Base-by-base conservation (phyloP, 2,888 invertebrate species). In the Phengaris alcon region DNA sequence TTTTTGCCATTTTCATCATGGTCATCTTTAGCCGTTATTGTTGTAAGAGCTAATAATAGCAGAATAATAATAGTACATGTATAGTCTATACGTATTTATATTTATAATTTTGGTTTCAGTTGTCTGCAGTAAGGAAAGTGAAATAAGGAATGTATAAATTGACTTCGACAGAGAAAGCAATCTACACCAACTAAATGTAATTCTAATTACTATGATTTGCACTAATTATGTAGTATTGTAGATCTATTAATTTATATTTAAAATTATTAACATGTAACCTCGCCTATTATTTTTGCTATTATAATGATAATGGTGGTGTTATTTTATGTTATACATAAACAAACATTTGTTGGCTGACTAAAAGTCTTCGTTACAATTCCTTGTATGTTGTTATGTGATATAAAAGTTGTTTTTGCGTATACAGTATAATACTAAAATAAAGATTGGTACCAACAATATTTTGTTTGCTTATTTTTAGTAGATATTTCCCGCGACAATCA, bases 381-480 rank as follows among this genome's bases (percentile, higher is more conserved):
- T 83, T 88, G 85, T 87, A 87, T 86, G 86, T 89, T 89, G 86
- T 88, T 87, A 88, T 87, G 85, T 89, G 86, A 85, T 87, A 84
- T 82, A 85, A 82, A 83, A 80, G 80, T n/a, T 84, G 87, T 86
- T 86, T 82, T 76, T 77, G 83, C 83, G 83, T 80, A 82, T 86
- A 83, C 22, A 22, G 1, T 22, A 83, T 84, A 79, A 82, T 86
- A 84, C 83, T 85, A 85, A 78, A 80, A 88, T 86, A 88, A 84
- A 88, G 77, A 88, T 85, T 88, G 86, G 86, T 89, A 88, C 83
- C 83, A 84, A 86, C 81, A 83, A 22, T 73, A 78, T 79, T 82
- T 83, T 44, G 12, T 52, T 64, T 44, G 35, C 12, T 64, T 44
- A 8, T 64, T 64, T 48, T 64, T 64, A 64, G 15, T 59, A 7